phyloP scores from a whole-genome alignment of 2,888 invertebrate genomes.

The Patella depressa region DNA sequence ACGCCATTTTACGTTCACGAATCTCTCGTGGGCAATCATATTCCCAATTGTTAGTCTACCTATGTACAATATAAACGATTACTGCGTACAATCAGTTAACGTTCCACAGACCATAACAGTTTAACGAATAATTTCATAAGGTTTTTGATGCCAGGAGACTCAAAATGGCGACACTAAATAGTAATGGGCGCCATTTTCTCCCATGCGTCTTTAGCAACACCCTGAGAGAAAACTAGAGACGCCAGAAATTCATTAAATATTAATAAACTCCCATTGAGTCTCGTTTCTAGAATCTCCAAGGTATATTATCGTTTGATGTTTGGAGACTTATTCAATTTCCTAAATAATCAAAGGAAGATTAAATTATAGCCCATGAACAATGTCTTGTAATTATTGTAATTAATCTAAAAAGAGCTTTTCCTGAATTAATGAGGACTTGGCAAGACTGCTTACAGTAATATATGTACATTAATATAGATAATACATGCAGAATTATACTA shows the following conservation, averaged over 20 bases:
- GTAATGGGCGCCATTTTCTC: conserved; percentile 5
- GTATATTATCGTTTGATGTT: conserved; percentile 7
- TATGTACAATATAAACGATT: not conserved
- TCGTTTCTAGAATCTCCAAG: not conserved
- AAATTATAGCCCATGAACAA: conserved; percentile 1
- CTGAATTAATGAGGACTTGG: too few relatives aligned
- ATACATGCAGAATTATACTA: too few relatives aligned
- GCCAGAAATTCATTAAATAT: conserved; percentile 13
- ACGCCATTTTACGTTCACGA: not conserved
- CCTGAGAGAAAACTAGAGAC: not conserved
- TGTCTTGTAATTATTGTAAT: not conserved
- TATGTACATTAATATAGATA: too few relatives aligned
- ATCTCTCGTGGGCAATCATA: conserved; percentile 4
- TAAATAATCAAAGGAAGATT: not conserved
- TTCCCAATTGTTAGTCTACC: not conserved
- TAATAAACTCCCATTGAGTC: conserved; percentile 9
- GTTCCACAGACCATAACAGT: not conserved
- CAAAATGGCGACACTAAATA: not conserved
- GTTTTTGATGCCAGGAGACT: conserved; percentile 5
- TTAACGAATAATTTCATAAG: conserved; percentile 9
- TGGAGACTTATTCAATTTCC: conserved; percentile 2
- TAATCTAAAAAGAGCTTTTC: too few relatives aligned
- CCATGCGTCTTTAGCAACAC: conserved; percentile 5
- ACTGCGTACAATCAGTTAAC: not conserved
- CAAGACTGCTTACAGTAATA: too few relatives aligned